Conservation (phyloP, 2,113 vertebrate species). For the Pteruthius melanotis region DNA sequence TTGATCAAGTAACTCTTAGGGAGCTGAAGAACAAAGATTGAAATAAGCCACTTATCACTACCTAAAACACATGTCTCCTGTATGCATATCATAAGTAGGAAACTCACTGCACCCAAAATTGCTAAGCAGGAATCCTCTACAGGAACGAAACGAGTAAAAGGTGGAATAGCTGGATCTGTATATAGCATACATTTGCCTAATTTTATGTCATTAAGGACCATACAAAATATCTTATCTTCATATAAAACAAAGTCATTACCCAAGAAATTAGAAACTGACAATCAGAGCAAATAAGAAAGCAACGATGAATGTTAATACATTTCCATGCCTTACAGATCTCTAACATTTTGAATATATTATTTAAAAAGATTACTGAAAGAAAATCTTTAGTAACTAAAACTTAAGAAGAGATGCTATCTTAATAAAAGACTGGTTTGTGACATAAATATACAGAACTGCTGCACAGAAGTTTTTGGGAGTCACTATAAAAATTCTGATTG, state of each 20-base stretch:
- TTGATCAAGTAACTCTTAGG: constrained; percentile 4
- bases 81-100: constrained; percentile 15
- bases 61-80: background rate
- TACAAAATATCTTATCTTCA: background rate
- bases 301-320: background rate
- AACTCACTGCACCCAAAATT: background rate
- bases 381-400: background rate
- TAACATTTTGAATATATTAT: too few species aligned
- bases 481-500: background rate
- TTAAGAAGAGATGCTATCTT: background rate
- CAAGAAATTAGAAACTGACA: background rate
- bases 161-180: background rate
- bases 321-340: background rate
- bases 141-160: background rate
- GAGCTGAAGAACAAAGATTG: constrained; percentile 36
- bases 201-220: background rate
- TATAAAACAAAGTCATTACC: background rate
- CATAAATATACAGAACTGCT: background rate
- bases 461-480: background rate
- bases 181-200: background rate
- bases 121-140: background rate
- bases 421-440: background rate
- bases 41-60: constrained; percentile 35
- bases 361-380: background rate
- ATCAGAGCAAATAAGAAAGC: background rate